Evolutionary conservation across 2,797 vertebrate species (phyloP).

Genomic region (Xerus rutilus): DNA sequence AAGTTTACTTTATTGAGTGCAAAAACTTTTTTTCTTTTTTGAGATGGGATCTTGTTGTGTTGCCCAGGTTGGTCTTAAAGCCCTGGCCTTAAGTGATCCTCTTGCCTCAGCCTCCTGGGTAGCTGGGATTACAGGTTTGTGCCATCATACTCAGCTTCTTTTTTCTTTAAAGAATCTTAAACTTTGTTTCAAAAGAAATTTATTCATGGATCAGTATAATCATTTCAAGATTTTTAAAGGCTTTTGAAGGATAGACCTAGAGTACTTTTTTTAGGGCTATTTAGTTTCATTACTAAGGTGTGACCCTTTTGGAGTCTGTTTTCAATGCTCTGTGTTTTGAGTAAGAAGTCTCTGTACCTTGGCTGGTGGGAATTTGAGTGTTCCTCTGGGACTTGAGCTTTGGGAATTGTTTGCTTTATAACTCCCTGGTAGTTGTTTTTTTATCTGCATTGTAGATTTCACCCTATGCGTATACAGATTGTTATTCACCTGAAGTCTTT

Average conservation of each 20-base stretch:
- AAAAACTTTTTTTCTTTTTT: neutral
- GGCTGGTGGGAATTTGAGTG: neutral
- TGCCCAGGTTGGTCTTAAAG: neutral
- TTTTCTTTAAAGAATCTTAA: neutral
- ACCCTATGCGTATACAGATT: neutral
- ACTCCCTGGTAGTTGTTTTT: neutral
- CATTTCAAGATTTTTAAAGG: neutral
- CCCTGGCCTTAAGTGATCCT: neutral
- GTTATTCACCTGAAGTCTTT: neutral
- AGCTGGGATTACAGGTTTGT: neutral
- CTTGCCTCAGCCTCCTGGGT: neutral
- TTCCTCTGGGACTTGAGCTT: neutral
- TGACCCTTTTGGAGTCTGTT: neutral
- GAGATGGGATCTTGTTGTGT: neutral
- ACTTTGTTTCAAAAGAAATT: constrained; percentile 4
- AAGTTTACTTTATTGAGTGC: neutral
- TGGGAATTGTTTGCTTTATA: neutral
- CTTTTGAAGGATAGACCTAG: neutral
- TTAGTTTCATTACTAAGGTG: neutral
- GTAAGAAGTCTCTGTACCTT: neutral
- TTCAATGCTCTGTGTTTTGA: neutral
- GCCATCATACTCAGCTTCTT: neutral
- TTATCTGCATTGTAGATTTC: neutral
- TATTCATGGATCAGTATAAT: neutral
- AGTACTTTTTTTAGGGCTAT: neutral